Evolutionary conservation across 2,113 vertebrate species (phyloP).

Genomic region (Sorex fumeus): DNA sequence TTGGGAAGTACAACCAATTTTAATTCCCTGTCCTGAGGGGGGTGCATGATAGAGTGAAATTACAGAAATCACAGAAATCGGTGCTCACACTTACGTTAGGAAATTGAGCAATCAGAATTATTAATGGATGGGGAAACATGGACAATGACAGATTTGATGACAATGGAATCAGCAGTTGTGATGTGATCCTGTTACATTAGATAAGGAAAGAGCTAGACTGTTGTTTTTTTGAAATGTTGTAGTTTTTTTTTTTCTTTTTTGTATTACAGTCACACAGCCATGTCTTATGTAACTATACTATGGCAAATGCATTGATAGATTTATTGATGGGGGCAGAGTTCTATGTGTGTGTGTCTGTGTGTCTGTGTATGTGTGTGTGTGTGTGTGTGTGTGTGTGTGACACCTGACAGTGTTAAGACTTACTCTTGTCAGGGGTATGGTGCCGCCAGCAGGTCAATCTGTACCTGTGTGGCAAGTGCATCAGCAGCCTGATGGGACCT

Average conservation of each 20-base stretch:
- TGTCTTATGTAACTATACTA: not conserved
- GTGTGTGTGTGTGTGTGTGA: too few species aligned
- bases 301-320: not conserved
- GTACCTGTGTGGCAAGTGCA: too few species aligned
- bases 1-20: not conserved
- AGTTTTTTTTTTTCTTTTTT: not conserved
- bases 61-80: not conserved
- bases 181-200: not conserved
- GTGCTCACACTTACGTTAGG: not conserved
- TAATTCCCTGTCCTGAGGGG: not conserved
- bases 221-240: not conserved
- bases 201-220: not conserved
- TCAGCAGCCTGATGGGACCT: too few species aligned
- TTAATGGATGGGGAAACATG: not conserved
- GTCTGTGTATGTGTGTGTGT: too few species aligned
- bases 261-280: too few species aligned
- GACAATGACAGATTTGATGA: not conserved
- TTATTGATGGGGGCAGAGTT: too few species aligned
- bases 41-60: not conserved
- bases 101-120: not conserved
- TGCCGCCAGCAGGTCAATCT: too few species aligned
- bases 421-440: too few species aligned
- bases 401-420: too few species aligned
- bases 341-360: too few species aligned
- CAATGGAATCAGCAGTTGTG: not conserved